Evolutionary conservation across 2,113 vertebrate genomes (phyloP), one percentile per base, ranked within the genome.

Genomic region (Cyrtonyx montezumae): DNA sequence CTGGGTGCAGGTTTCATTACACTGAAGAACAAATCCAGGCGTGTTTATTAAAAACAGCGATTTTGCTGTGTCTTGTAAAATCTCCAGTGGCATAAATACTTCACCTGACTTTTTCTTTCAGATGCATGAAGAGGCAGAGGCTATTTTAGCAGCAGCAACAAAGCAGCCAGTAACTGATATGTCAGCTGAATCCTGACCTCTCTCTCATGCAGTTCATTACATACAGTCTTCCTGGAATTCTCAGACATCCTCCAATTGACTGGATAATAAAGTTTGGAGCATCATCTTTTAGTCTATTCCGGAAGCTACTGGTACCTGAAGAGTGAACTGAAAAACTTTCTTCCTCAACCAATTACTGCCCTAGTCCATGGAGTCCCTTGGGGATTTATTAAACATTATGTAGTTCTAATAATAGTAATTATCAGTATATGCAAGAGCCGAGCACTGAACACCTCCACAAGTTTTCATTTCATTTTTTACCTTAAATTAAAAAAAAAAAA

Each of bases 61-160:
- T 67, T 42, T 49, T 70, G 8, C 59, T 4, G 4, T 23, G 3
- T 26, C 25, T 30, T 19, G 23, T 51, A 51, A 51, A 90, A 65
- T 43, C 13, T 49, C 8, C 46, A 43, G 28, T 17, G 69, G 32
- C 40, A 20, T 58, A 90, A 84, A 92, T 42, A 19, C 9, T 84
- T 23, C 15, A 20, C 61, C 36, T 16, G 6, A 46, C 69, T 59
- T 46, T 88, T 80, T 79, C 36, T 76, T 88, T 21, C 70, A 99
- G 99, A 99, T 99, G 98, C 99, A 98, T 61, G 99, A 99, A 95
- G 99, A 99, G 97, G 99, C 99, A 40, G 99, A 99, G 96, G 98
- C 98, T 84, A 98, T 99, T 95, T 97, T 99, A 96, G 98, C 98
- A 79, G 97, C 96, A 81, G 97, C 98, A 37, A 96, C 97, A 77